A percentile compares a stretch with the other conserved stretches of the same genome.
Conservation (phyloP, 2,888 invertebrate species). For the Cosmia pyralina region DNA sequence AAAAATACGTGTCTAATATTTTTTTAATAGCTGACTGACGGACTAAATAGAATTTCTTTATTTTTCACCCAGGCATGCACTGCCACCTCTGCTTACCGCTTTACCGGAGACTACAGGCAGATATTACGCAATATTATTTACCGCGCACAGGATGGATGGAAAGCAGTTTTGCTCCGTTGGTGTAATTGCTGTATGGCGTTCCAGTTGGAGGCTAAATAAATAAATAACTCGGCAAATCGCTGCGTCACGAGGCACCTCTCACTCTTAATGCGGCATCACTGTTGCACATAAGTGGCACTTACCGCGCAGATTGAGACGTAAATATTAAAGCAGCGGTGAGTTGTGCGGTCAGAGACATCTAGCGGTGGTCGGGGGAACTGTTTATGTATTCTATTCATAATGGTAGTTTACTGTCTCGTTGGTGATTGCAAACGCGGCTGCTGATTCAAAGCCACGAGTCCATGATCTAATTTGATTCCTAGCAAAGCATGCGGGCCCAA, state of each 20-base stretch:
- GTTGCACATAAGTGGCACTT: conserved; percentile 13
- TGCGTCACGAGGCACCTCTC: neutral
- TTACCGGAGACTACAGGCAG: no score
- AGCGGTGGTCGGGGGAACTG: conserved; percentile 4
- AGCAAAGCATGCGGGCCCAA: neutral
- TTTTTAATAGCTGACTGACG: no score
- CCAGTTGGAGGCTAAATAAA: no score
- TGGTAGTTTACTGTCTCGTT: neutral
- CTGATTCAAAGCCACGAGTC: neutral
- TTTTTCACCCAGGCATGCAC: no score
- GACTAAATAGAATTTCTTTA: no score
- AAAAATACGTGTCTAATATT: no score
- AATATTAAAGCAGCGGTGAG: conserved; percentile 18
- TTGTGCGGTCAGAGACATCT: conserved; percentile 20
- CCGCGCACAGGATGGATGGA: no score
- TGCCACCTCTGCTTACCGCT: neutral
- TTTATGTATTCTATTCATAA: neutral
- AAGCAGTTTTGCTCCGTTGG: no score
- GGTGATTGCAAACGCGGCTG: neutral
- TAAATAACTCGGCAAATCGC: no score
- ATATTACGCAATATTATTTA: no score
- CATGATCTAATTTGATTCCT: neutral
- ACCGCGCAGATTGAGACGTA: conserved; percentile 8
- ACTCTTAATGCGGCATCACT: neutral
- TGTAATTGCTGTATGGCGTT: no score